Percentiles rank a stretch among this genome's conserved stretches.
phyloP scores from a whole-genome alignment of 2,888 invertebrate genomes.

The Pediacus dermestoides region DNA sequence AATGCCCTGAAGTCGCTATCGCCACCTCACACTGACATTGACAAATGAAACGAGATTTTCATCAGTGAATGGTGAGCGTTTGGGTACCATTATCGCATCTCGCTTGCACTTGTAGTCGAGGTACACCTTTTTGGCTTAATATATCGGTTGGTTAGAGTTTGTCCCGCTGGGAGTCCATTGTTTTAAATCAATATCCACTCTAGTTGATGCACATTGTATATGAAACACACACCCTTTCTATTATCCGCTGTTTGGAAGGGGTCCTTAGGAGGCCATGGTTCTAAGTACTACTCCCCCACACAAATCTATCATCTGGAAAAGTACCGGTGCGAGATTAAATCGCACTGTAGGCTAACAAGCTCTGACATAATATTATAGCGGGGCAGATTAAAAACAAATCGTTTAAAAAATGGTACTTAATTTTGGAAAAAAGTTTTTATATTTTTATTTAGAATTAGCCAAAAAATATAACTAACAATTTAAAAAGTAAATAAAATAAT shows the following conservation, averaged over 20 bases:
- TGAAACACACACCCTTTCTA: conserved; percentile 31
- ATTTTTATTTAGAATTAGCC: too few relatives aligned
- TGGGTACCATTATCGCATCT: too few relatives aligned
- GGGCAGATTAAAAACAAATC: too few relatives aligned
- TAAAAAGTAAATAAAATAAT: too few relatives aligned
- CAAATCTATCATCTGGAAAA: too few relatives aligned
- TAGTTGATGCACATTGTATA: too few relatives aligned
- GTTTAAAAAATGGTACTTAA: too few relatives aligned
- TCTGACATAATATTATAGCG: conserved; percentile 32
- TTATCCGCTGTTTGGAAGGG: too few relatives aligned
- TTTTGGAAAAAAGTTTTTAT: too few relatives aligned
- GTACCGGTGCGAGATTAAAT: conserved; percentile 17
- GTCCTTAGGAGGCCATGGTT: too few relatives aligned
- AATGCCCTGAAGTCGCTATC: conserved; percentile 48
- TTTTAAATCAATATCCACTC: conserved; percentile 39
- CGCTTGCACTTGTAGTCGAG: conserved; percentile 19
- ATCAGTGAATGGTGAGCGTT: conserved; percentile 60
- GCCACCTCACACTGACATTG: conserved; percentile 63
- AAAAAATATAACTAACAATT: too few relatives aligned
- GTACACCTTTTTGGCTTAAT: conserved; percentile 34
- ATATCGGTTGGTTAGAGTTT: conserved; percentile 37
- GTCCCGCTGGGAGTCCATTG: conserved; percentile 39
- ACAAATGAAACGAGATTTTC: conserved; percentile 75
- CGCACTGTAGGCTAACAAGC: conserved; percentile 20
- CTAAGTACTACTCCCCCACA: too few relatives aligned